phyloP scores from a whole-genome alignment of 2,797 vertebrate genomes.

The Hydrocynus forskahlii region DNA sequence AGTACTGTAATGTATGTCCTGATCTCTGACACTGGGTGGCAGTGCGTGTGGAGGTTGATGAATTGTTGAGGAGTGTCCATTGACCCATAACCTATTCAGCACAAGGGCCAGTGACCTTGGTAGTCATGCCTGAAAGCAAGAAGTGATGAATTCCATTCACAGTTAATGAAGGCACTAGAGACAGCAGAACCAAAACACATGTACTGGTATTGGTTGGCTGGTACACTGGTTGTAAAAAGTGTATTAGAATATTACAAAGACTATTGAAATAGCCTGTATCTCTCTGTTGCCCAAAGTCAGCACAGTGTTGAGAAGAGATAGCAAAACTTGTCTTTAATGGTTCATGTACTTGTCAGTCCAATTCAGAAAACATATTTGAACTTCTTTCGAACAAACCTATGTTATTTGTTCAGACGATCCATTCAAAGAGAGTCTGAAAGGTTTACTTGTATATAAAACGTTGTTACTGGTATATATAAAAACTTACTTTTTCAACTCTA shows the following conservation, averaged over 20 bases:
- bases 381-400: no score
- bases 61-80: background rate
- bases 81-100: constrained; percentile 9
- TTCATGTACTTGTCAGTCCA: no score
- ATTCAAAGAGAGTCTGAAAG: no score
- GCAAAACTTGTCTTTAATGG: no score
- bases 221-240: background rate
- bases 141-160: background rate
- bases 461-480: no score
- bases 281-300: background rate
- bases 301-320: background rate
- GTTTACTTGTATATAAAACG: no score
- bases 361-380: no score
- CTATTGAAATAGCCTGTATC: background rate
- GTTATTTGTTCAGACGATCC: no score
- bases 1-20: background rate
- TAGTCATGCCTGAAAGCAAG: background rate
- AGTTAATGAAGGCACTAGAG: constrained; percentile 2
- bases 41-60: constrained; percentile 1
- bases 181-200: background rate
- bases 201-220: background rate
- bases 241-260: background rate
- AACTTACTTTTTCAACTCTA: no score
- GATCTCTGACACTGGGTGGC: constrained; percentile 9
- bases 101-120: constrained; percentile 3